Percentiles rank a stretch among this genome's conserved stretches.
These are phyloP conservation scores for Apis laboriosa DNA, from an alignment of 1,140 invertebrate genomes.

Conservation along the genomic window DNA sequence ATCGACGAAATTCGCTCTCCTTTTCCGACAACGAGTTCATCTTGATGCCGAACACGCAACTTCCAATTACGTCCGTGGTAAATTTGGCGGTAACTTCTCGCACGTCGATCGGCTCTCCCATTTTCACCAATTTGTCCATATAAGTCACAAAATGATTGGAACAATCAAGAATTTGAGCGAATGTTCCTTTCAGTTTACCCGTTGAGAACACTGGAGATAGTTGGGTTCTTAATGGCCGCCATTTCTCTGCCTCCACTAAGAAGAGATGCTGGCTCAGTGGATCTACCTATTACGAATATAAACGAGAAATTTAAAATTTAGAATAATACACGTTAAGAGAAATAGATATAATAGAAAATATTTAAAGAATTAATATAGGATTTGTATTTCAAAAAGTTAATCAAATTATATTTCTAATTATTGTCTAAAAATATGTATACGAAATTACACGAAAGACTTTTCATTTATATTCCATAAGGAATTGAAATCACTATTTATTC, in stretches of 20 bases:
- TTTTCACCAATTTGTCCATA: slow-evolving; percentile 35
- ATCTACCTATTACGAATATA: slow-evolving; percentile 44
- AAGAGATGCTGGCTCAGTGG: slow-evolving; percentile 74
- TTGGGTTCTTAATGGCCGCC: slow-evolving; percentile 80
- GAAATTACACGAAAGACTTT: too few relatives aligned
- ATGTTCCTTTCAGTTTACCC: slow-evolving; percentile 37
- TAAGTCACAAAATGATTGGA: slow-evolving; percentile 68
- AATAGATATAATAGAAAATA: background rate
- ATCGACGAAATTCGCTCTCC: slow-evolving; percentile 76
- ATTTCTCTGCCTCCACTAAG: slow-evolving; percentile 71
- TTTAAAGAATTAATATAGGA: too few relatives aligned
- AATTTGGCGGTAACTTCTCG: slow-evolving; percentile 79
- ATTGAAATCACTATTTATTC: too few relatives aligned
- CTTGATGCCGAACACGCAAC: slow-evolving; percentile 82
- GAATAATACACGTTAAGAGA: background rate
- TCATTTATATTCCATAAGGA: too few relatives aligned
- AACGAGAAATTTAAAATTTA: background rate
- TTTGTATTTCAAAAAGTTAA: too few relatives aligned
- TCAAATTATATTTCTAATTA: too few relatives aligned
- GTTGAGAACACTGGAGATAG: slow-evolving; percentile 73
- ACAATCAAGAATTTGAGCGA: slow-evolving; percentile 69
- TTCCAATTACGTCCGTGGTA: slow-evolving; percentile 81
- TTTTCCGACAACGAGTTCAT: slow-evolving; percentile 78
- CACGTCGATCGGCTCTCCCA: slow-evolving; percentile 76
- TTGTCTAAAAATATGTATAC: too few relatives aligned